Conservation (phyloP, 2,888 invertebrate genomes). For the Ommatoiulus sabulosus region DNA sequence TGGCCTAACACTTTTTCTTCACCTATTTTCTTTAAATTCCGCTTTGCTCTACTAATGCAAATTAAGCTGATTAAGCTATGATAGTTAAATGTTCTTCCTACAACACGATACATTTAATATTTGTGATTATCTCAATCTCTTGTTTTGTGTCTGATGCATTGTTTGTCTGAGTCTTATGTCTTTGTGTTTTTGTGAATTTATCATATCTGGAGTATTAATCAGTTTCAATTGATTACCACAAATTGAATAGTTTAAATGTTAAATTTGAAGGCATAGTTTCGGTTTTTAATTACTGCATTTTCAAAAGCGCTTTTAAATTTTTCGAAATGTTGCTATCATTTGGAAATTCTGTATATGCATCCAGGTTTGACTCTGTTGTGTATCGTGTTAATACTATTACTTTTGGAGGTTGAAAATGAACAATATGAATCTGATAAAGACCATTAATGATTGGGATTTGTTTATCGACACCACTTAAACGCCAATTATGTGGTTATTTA, state of each 20-base stretch:
- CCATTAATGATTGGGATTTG: no score
- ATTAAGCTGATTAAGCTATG: not conserved
- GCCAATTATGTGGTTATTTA: no score
- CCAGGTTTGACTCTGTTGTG: conserved; percentile 23
- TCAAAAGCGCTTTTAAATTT: not conserved
- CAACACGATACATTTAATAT: not conserved
- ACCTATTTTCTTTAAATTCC: not conserved
- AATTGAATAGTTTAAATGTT: not conserved
- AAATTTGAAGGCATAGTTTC: not conserved
- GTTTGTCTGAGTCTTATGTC: not conserved
- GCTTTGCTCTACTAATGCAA: conserved; percentile 11
- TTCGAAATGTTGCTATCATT: not conserved
- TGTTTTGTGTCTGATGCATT: not conserved
- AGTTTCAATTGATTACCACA: not conserved
- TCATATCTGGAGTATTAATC: not conserved
- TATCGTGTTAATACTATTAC: not conserved
- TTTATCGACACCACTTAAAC: no score
- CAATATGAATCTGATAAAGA: not conserved
- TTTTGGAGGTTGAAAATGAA: not conserved
- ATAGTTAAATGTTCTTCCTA: conserved; percentile 1
- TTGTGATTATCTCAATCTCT: not conserved
- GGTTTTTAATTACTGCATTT: not conserved
- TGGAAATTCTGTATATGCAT: not conserved
- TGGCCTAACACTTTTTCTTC: not conserved
- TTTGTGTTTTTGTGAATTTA: not conserved